Conservation (phyloP, 2,113 vertebrate genomes). For the Nerophis ophidion region DNA sequence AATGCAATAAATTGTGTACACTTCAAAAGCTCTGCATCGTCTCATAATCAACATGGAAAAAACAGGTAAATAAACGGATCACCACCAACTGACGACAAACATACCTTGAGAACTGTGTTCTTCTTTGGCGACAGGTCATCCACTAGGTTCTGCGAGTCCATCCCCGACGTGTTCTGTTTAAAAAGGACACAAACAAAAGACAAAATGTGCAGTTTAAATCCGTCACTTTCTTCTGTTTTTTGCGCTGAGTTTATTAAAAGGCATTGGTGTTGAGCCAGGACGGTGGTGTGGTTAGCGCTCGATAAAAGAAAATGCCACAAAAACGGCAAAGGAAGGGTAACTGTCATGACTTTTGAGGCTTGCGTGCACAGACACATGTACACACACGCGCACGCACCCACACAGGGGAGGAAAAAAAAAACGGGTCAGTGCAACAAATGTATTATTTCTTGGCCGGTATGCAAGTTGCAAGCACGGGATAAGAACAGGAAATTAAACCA, state of each 20-base stretch:
- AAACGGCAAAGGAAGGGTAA: constrained; percentile 52
- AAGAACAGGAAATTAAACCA: constrained; percentile 65
- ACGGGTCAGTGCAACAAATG: constrained; percentile 35
- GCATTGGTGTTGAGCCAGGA: constrained; percentile 32
- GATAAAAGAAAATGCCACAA: constrained; percentile 47
- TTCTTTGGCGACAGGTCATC: constrained; percentile 97
- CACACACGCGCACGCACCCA: constrained; percentile 29
- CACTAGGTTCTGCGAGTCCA: constrained; percentile 89
- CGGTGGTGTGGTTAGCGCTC: constrained; percentile 36
- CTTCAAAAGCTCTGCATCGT: not conserved
- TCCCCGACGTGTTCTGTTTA: constrained; percentile 86
- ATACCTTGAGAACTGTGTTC: constrained; percentile 92
- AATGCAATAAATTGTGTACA: not conserved
- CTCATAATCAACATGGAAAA: not conserved
- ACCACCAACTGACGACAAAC: not conserved
- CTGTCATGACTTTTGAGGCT: constrained; percentile 41
- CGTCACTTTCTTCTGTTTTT: constrained; percentile 2
- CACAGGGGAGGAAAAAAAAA: constrained; percentile 14
- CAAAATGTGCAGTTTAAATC: constrained; percentile 21
- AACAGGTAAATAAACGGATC: not conserved
- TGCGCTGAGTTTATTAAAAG: constrained; percentile 13
- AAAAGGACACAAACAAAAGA: constrained; percentile 41
- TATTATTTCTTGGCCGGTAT: not conserved
- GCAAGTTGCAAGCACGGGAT: constrained; percentile 18
- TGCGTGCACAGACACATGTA: constrained; percentile 44